A percentile compares a stretch with the other conserved stretches of the same genome.
Evolutionary conservation across 2,888 invertebrate genomes (phyloP).

Genomic region (Emmelina monodactyla): DNA sequence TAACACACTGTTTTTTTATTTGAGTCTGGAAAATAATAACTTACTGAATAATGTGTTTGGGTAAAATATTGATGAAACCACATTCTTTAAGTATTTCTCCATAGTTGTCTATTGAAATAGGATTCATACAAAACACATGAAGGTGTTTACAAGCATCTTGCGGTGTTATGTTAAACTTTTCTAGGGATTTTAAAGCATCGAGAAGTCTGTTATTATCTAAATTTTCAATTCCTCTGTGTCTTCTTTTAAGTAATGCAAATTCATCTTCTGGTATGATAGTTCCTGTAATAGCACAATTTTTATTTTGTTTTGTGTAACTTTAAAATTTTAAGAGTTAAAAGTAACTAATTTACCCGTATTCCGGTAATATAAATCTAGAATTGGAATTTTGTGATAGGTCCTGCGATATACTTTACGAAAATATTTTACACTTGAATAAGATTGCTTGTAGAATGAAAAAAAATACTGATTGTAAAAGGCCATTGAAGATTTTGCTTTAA

Average conservation of each 20-base stretch:
- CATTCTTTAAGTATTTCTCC: conserved; percentile 69
- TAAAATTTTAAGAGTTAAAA: no score
- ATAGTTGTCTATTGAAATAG: conserved; percentile 67
- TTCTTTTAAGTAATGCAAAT: conserved; percentile 28
- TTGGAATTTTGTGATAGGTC: no score
- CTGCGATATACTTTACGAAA: no score
- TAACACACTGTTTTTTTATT: neutral
- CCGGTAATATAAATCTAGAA: no score
- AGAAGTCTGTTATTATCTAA: conserved; percentile 33
- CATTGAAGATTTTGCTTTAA: no score
- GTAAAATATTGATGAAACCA: conserved; percentile 53
- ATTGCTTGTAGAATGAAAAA: no score
- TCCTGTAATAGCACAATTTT: no score
- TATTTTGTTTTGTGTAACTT: no score
- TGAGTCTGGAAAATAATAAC: neutral
- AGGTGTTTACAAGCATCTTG: conserved; percentile 61
- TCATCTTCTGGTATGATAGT: conserved; percentile 24
- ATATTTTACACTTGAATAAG: no score
- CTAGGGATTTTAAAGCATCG: conserved; percentile 33
- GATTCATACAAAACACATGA: conserved; percentile 64
- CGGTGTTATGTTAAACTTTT: conserved; percentile 50
- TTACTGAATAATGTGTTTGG: conserved; percentile 37
- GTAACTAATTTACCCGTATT: no score
- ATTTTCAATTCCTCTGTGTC: conserved; percentile 38
- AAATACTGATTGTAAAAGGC: no score